Evolutionary conservation across 1,140 invertebrate genomes (phyloP), one percentile per base, ranked within the genome.

Genomic region (Anoplolepis gracilipes): DNA sequence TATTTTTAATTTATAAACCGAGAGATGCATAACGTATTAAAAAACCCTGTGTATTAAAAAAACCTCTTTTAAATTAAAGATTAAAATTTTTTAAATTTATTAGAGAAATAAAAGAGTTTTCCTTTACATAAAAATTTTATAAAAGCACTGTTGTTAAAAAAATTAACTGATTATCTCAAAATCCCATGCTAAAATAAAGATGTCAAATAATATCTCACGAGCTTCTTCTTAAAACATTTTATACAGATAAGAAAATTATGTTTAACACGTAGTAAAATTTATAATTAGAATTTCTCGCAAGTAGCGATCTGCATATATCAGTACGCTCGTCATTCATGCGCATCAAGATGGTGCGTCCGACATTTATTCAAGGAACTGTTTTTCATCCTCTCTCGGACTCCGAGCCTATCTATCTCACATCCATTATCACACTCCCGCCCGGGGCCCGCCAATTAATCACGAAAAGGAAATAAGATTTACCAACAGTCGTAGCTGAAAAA

Each of bases 401-500:
- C 33, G 7, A 33, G 42, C 13, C 55, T 82, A 82, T 72, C 67
- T 82, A 82, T 82, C 67, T 73, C 53, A 13, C 67, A 59, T 73
- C 22, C 78, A 82, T 82, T 82, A 82, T 82, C 78, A 79, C 77
- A 72, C 53, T 69, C 22, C 78, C 36, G 67, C 10, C 67, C 22
- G 22, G 16, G 78, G 78, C 55, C 36, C 67, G 39, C 75, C 49
- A 67, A 85, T 89, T 85, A 81, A 89, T 89, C 87, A 85, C 55
- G 46, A 36, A 46, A 33, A 65, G 75, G 69, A 69, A 69, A 72
- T 84, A 39, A 73, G 69, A 53, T 70, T 81, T 73, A 59, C 62
- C 77, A 89, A 85, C 86, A 72, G 72, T 42, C 69, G 61, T 70
- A 65, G 64, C 28, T 78, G 84, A 88, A 89, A 89, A 89, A 88